Conservation (phyloP, 2,888 invertebrate genomes). For the Chymomyza amoena region DNA sequence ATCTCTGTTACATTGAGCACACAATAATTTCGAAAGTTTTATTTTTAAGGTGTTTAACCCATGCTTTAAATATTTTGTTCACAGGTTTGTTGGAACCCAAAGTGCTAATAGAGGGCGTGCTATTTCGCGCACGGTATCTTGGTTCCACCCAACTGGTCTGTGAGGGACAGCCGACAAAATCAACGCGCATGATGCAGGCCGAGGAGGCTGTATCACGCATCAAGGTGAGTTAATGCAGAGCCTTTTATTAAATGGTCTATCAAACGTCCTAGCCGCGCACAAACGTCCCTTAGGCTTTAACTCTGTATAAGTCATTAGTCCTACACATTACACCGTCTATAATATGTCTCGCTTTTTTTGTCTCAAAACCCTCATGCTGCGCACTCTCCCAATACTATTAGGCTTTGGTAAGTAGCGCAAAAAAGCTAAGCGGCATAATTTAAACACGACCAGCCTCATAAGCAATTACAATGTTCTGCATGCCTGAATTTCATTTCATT, state of each 20-base stretch:
- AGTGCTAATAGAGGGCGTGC: constrained; percentile 99
- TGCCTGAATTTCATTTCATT: not conserved
- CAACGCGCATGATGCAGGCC: constrained; percentile 99
- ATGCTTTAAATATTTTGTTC: not conserved
- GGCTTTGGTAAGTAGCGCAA: constrained; percentile 70
- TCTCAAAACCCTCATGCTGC: constrained; percentile 5
- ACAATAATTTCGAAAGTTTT: not conserved
- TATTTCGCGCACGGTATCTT: constrained; percentile 97
- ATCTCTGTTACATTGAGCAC: not conserved
- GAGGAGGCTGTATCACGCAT: constrained; percentile 99
- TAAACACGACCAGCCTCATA: not conserved
- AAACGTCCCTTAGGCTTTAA: constrained; percentile 5
- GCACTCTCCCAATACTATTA: constrained; percentile 28
- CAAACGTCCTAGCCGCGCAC: not conserved
- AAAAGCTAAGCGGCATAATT: constrained; percentile 1
- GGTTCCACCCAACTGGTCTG: constrained; percentile 99
- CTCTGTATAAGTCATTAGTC: not conserved
- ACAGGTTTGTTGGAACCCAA: constrained; percentile 81
- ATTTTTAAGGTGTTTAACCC: not conserved
- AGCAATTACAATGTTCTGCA: constrained; percentile 10
- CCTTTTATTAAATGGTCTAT: not conserved
- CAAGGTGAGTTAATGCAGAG: constrained; percentile 86
- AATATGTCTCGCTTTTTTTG: not conserved
- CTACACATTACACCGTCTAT: not conserved
- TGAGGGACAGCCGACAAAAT: constrained; percentile 99